These are phyloP conservation scores for Drosophila erecta DNA, from an alignment of 1,140 invertebrate species.

Conservation along the genomic window DNA sequence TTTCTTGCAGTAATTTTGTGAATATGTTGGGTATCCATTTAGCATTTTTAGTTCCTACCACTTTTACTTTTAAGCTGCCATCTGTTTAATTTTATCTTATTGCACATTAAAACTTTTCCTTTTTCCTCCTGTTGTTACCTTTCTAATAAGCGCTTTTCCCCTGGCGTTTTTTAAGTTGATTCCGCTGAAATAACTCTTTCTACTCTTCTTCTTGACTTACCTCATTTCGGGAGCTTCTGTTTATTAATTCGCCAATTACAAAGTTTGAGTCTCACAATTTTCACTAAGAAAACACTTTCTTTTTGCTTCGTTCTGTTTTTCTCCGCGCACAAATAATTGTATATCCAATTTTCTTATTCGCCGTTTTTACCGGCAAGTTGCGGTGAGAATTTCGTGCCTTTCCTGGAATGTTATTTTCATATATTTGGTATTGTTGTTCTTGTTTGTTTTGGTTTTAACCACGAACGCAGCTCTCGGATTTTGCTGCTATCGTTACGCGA, in stretches of 20 bases:
- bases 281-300: slow-evolving; percentile 22
- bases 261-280: slow-evolving; percentile 28
- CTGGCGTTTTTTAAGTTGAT: not conserved
- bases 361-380: slow-evolving; percentile 58
- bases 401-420: slow-evolving; percentile 35
- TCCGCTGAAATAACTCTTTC: slow-evolving; percentile 11
- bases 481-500: slow-evolving; percentile 61
- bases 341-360: slow-evolving; percentile 30
- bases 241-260: slow-evolving; percentile 41
- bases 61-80: not conserved
- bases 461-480: slow-evolving; percentile 26
- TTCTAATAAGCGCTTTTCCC: slow-evolving; percentile 18
- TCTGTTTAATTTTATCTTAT: slow-evolving; percentile 16
- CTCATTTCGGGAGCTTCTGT: slow-evolving; percentile 9
- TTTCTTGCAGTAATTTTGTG: too few relatives aligned
- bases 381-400: slow-evolving; percentile 14
- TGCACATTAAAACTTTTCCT: slow-evolving; percentile 7
- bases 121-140: slow-evolving; percentile 3
- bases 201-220: slow-evolving; percentile 13
- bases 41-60: not conserved
- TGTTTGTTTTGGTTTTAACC: slow-evolving; percentile 10
- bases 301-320: slow-evolving; percentile 13
- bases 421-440: slow-evolving; percentile 16
- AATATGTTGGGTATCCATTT: not conserved
- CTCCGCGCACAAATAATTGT: slow-evolving; percentile 29